phyloP scores from a whole-genome alignment of 2,113 vertebrate species.

The Oreochromis spilurus region DNA sequence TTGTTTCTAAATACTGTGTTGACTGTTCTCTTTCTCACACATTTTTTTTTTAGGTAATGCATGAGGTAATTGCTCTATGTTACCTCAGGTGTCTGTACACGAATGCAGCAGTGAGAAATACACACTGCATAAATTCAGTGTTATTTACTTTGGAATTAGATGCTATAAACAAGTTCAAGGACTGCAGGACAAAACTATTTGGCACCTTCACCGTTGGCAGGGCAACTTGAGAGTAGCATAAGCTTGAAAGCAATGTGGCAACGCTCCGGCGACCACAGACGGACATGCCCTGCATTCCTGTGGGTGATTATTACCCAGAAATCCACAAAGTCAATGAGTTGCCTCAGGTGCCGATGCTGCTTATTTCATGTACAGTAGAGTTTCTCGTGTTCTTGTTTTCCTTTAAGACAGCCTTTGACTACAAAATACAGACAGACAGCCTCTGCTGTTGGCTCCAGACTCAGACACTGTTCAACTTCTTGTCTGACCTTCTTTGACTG shows the following conservation, averaged over 20 bases:
- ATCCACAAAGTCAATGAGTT: conserved; percentile 34
- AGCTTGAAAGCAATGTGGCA: conserved; percentile 42
- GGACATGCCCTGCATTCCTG: conserved; percentile 68
- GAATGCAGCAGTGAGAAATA: not conserved
- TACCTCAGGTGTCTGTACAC: not conserved
- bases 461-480: not conserved
- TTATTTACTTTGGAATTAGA: not conserved
- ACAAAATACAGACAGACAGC: not conserved
- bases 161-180: not conserved
- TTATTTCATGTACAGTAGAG: not conserved
- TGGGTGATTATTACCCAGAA: conserved; percentile 70
- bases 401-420: not conserved
- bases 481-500: not conserved
- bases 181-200: conserved; percentile 22
- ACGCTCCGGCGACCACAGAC: conserved; percentile 31
- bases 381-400: not conserved
- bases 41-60: not conserved
- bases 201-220: conserved; percentile 1
- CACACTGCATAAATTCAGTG: not conserved
- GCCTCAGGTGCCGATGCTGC: conserved; percentile 35
- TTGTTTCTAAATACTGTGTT: not conserved
- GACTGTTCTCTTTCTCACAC: not conserved
- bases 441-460: not conserved
- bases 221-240: conserved; percentile 19
- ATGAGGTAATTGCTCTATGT: not conserved